A percentile compares a stretch with the other conserved stretches of the same genome.
These are phyloP conservation scores for Parauchenoglanis ngamensis DNA, from an alignment of 2,797 vertebrate species.

Conservation along the genomic window DNA sequence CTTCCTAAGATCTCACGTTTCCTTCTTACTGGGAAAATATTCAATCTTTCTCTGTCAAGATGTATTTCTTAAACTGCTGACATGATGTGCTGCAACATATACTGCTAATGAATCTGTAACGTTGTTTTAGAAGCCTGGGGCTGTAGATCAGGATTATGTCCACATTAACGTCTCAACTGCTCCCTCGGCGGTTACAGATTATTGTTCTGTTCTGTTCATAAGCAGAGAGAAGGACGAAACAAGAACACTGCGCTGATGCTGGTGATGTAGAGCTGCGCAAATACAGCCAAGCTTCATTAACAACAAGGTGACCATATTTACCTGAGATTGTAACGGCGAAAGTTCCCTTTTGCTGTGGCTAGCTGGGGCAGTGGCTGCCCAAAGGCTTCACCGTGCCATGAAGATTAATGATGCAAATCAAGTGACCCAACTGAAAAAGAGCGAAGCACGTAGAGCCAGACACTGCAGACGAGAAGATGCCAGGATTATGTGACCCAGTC, in stretches of 20 bases:
- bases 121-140: not conserved
- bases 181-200: not conserved
- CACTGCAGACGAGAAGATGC: conserved; percentile 16
- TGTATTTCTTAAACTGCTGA: not conserved
- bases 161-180: not conserved
- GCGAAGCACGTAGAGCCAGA: not conserved
- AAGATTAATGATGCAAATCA: conserved; percentile 30
- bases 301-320: conserved; percentile 6
- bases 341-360: not conserved
- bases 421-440: conserved; percentile 14
- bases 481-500: conserved; percentile 9
- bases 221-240: conserved; percentile 3
- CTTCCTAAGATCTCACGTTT: not conserved
- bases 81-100: not conserved
- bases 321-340: not conserved
- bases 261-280: not conserved
- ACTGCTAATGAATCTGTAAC: conserved; percentile 7
- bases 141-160: conserved; percentile 13
- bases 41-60: not conserved
- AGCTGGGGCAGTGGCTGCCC: conserved; percentile 32
- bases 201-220: not conserved
- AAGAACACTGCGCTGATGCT: not conserved
- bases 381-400: conserved; percentile 21
- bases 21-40: conserved; percentile 10
- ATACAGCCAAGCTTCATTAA: not conserved